Evolutionary conservation across 1,140 invertebrate genomes (phyloP).

Genomic region (Tenebrio molitor): DNA sequence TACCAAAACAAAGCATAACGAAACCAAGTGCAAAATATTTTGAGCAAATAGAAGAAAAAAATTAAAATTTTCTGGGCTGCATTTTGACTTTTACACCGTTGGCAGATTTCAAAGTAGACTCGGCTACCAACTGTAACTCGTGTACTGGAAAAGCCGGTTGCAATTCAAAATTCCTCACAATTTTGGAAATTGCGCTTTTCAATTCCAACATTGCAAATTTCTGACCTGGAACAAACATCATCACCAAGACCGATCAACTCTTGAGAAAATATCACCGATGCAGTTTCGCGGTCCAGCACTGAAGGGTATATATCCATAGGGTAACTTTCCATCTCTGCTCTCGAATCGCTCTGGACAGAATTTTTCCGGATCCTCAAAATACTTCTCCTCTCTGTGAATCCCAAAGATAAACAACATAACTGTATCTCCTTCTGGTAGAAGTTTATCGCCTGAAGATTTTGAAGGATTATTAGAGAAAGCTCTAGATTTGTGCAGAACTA

Average conservation of each 20-base stretch:
- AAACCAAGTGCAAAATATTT: no score
- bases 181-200: constrained; percentile 45
- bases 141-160: constrained; percentile 1
- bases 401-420: constrained; percentile 62
- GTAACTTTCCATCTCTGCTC: constrained; percentile 63
- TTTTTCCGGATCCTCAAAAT: constrained; percentile 75
- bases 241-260: not conserved
- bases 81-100: constrained; percentile 44
- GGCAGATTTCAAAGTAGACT: constrained; percentile 20
- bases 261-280: constrained; percentile 68
- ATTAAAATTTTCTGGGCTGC: no score
- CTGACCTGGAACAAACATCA: constrained; percentile 48
- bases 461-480: constrained; percentile 8
- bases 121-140: constrained; percentile 1
- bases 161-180: constrained; percentile 18
- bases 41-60: no score
- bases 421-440: constrained; percentile 12
- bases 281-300: constrained; percentile 72
- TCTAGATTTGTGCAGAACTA: constrained; percentile 2
- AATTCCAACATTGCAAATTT: constrained; percentile 51
- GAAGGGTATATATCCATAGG: constrained; percentile 71
- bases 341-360: constrained; percentile 80
- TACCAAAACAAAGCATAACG: no score
- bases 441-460: not conserved
- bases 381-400: constrained; percentile 72